Conservation (phyloP, 2,113 vertebrate genomes). For the Spizaetus ornatus region DNA sequence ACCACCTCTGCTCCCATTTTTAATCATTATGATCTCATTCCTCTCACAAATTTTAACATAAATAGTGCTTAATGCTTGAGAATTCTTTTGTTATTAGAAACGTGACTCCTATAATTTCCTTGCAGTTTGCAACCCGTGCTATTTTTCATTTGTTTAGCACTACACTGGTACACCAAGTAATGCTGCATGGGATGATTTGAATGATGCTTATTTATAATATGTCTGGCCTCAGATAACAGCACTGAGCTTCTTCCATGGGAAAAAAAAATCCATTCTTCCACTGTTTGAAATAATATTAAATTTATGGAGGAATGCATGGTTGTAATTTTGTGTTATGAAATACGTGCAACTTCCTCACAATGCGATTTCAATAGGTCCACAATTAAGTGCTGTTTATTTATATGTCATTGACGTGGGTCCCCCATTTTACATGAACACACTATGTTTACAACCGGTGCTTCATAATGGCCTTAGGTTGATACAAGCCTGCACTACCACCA, state of each 20-base stretch:
- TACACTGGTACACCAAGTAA: background rate
- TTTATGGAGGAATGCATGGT: background rate
- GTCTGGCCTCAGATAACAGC: background rate
- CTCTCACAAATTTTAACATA: background rate
- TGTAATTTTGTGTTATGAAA: background rate
- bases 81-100: background rate
- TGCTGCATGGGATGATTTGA: background rate
- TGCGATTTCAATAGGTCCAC: background rate
- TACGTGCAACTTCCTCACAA: background rate
- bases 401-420: background rate
- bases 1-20: background rate
- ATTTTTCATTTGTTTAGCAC: background rate
- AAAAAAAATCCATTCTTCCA: background rate
- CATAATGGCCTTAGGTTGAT: background rate
- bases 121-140: background rate
- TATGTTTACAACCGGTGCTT: background rate
- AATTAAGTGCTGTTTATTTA: background rate
- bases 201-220: background rate
- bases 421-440: background rate
- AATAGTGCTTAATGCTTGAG: background rate
- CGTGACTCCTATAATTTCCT: background rate
- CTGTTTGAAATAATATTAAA: background rate
- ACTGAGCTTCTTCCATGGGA: background rate
- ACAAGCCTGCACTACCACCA: background rate
- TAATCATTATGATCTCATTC: background rate